These are phyloP conservation scores for Araneus ventricosus DNA, from an alignment of 1,140 invertebrate species.

Conservation along the genomic window DNA sequence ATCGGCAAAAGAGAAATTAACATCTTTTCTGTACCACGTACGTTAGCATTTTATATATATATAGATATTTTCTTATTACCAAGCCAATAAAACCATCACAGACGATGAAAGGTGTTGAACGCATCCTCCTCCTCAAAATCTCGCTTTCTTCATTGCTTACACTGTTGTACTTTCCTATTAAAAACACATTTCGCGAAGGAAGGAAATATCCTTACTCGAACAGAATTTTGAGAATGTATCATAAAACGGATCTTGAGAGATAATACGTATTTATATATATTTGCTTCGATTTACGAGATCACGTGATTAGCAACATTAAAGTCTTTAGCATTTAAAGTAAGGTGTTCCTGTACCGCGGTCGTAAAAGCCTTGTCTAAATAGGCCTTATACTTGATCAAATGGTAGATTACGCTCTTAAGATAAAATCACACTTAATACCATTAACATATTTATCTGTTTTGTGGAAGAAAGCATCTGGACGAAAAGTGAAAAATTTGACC, in stretches of 20 bases:
- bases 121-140: too few species aligned
- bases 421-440: not conserved
- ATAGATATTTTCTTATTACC: too few species aligned
- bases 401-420: not conserved
- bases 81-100: too few species aligned
- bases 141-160: not conserved
- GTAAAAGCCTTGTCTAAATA: not conserved
- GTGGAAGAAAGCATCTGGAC: not conserved
- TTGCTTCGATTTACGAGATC: not conserved
- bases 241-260: not conserved
- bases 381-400: not conserved
- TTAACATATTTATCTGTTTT: not conserved
- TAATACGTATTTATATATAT: not conserved
- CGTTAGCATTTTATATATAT: too few species aligned
- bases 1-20: too few species aligned
- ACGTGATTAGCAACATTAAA: not conserved
- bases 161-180: not conserved
- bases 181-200: not conserved
- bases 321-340: not conserved
- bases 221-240: not conserved
- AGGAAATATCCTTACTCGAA: not conserved
- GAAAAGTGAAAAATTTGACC: slow-evolving; percentile 26
- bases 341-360: not conserved
- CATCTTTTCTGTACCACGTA: too few species aligned
- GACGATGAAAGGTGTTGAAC: too few species aligned